Base-by-base conservation (phyloP, 2,888 invertebrate genomes). In the Maniola hyperantus region DNA sequence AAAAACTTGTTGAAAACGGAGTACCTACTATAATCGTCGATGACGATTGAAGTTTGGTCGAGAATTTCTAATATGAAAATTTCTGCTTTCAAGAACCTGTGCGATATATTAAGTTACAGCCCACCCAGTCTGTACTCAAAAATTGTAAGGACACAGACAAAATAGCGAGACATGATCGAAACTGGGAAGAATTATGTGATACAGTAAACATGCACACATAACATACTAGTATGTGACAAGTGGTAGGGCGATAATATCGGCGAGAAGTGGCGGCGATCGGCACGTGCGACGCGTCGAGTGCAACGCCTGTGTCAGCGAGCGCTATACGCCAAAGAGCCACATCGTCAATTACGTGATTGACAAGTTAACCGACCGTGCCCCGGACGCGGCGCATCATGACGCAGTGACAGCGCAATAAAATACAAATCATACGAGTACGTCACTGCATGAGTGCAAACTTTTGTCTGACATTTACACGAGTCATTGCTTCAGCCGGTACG, bases 251-350 rank as follows among this genome's bases (percentile, higher is more conserved):
- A 89, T 88, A 83, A 80, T 84, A 89, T 88, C 89, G 77, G 70
- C 67, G 75, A 77, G 73, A 79, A 89, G 90, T 84, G 86, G 82
- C 80, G 79, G 82, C 82, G 88, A 89, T 89, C 88, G 91, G 89
- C 90, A 91, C 89, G 91, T 84, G 88, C 90, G 86, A 72, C 79
- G 75, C 79, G 79, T 86, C 83, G 79, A 88, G 89, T 82, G 83
- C 77, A 73, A 71, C 75, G 77, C 80, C 86, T 84, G 83, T 80
- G 87, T 78, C 79, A 79, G 78, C 78, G 72, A 75, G 73, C 76
- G 66, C 63, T 64, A 57, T 59, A 71, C 72, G 80, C 76, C 78
- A 80, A 82, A 86, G 83, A 83, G 83, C 82, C 82, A 79, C 82
- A 81, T 81, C 80, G 82, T 79, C 85, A 84, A 85, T 87, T 84